phyloP scores from a whole-genome alignment of 53 echinoderm and acorn worm species.

The Temnopleurus reevesii region DNA sequence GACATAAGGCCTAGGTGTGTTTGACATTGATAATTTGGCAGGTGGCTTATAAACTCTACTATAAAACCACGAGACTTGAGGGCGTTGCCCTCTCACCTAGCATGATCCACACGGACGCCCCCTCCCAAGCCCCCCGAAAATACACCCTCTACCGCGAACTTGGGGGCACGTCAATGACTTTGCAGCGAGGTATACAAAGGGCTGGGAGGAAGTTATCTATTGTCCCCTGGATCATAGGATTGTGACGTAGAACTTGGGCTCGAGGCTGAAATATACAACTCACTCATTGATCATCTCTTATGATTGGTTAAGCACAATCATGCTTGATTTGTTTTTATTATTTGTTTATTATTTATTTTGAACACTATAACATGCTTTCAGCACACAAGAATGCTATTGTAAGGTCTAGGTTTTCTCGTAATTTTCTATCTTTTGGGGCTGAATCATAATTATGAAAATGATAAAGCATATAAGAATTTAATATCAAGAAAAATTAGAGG shows the following conservation, averaged over 20 bases:
- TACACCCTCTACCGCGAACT: not conserved
- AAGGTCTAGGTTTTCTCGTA: no score
- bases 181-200: not conserved
- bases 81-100: not conserved
- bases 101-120: not conserved
- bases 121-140: not conserved
- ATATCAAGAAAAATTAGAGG: no score
- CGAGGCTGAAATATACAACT: no score
- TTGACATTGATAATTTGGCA: not conserved
- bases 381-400: no score
- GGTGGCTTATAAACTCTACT: not conserved
- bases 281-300: no score
- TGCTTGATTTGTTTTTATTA: no score
- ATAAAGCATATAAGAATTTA: no score
- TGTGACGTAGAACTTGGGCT: not conserved
- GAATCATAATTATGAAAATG: no score
- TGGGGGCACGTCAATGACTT: constrained; percentile 20
- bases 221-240: not conserved
- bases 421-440: no score
- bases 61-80: not conserved
- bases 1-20: not conserved
- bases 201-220: not conserved
- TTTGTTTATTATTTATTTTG: no score
- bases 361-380: no score
- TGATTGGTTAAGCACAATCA: no score